These are phyloP conservation scores for Dendroctonus ponderosae DNA, from an alignment of 1,140 invertebrate genomes.

Conservation along the genomic window DNA sequence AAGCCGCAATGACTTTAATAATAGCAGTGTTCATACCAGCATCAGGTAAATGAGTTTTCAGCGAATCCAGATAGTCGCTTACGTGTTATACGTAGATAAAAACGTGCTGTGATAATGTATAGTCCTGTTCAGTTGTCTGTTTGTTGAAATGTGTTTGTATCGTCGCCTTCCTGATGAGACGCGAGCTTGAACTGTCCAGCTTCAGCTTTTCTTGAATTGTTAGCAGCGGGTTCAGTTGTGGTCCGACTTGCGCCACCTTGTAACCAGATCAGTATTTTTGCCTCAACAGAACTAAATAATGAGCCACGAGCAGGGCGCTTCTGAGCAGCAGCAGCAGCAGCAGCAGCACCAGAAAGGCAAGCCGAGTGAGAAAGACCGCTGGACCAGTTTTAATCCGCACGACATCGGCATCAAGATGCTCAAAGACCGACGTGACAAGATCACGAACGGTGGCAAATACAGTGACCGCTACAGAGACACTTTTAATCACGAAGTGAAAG, in stretches of 20 bases:
- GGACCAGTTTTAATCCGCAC: slow-evolving; percentile 21
- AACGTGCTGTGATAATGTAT: slow-evolving; percentile 19
- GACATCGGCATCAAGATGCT: slow-evolving; percentile 42
- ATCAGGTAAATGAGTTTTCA: slow-evolving; percentile 28
- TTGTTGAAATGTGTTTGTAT: slow-evolving; percentile 14
- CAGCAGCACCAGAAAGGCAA: neutral
- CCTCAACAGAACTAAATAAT: slow-evolving; percentile 40
- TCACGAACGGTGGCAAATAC: slow-evolving; percentile 46
- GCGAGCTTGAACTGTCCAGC: neutral
- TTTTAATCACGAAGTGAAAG: slow-evolving; percentile 39
- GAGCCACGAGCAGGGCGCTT: slow-evolving; percentile 19
- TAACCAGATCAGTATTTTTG: slow-evolving; percentile 21
- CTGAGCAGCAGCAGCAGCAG: neutral
- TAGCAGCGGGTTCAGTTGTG: too few species aligned
- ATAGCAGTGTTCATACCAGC: neutral
- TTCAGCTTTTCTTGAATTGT: slow-evolving; percentile 16
- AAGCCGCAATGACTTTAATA: slow-evolving; percentile 11
- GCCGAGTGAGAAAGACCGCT: neutral
- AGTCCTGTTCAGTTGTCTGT: slow-evolving; percentile 9
- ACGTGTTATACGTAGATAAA: slow-evolving; percentile 16
- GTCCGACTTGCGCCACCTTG: too few species aligned
- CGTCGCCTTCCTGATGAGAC: neutral
- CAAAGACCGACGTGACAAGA: slow-evolving; percentile 42
- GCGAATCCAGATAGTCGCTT: slow-evolving; percentile 19
- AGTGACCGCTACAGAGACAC: slow-evolving; percentile 45